phyloP scores from a whole-genome alignment of 2,113 vertebrate genomes.

The Spheniscus mendiculus region DNA sequence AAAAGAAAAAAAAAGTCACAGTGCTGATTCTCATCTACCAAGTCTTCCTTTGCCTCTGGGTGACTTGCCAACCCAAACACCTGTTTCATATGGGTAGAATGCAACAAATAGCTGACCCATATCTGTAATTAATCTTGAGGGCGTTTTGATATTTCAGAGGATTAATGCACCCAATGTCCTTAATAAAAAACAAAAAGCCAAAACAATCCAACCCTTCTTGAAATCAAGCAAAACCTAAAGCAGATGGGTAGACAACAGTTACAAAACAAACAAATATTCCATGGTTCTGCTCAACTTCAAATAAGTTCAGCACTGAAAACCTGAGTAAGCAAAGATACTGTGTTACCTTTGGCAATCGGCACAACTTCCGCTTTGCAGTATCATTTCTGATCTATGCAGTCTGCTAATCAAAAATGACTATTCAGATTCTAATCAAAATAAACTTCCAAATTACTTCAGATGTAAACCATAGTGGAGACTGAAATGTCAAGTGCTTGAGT shows the following conservation, averaged over 20 bases:
- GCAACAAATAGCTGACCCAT: neutral
- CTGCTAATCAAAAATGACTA: constrained; percentile 44
- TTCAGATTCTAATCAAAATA: constrained; percentile 46
- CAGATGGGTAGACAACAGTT: constrained; percentile 40
- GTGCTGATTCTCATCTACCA: neutral
- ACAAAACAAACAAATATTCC: constrained; percentile 24
- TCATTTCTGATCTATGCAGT: constrained; percentile 16
- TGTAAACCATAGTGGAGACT: neutral
- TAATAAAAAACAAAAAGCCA: neutral
- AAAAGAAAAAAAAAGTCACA: neutral
- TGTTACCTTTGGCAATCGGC: constrained; percentile 53
- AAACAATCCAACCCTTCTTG: neutral
- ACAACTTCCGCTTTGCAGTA: neutral
- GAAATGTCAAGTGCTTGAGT: neutral
- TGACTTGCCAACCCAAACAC: constrained; percentile 41
- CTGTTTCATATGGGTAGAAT: neutral
- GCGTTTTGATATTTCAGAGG: neutral
- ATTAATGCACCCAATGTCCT: neutral
- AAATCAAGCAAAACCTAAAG: constrained; percentile 49
- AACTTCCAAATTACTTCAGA: constrained; percentile 3
- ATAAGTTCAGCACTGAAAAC: neutral
- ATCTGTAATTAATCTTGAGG: constrained; percentile 29
- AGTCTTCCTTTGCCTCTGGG: neutral
- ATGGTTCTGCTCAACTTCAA: constrained; percentile 32
- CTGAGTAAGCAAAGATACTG: constrained; percentile 19